These are phyloP conservation scores for Chunga burmeisteri DNA, from an alignment of 2,113 vertebrate genomes.

Conservation along the genomic window DNA sequence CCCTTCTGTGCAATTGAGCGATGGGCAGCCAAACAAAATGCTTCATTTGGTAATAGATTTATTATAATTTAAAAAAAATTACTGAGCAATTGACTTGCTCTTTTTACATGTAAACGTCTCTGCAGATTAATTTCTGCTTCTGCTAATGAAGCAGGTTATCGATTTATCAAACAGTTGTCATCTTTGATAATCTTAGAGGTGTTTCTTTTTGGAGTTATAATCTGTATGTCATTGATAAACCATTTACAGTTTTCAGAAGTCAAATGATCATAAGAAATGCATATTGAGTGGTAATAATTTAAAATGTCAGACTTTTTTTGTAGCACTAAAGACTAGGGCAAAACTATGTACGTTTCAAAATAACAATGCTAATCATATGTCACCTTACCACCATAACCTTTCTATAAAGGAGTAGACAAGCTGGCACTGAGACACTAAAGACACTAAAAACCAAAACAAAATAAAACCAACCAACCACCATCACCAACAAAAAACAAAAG, in stretches of 20 bases:
- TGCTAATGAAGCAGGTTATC: slow-evolving; percentile 76
- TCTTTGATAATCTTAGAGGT: slow-evolving; percentile 71
- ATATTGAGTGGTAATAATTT: slow-evolving; percentile 6
- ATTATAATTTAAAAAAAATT: slow-evolving; percentile 26
- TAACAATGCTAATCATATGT: not conserved
- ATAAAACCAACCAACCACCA: too few species aligned
- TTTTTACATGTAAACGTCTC: slow-evolving; percentile 65
- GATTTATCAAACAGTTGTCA: slow-evolving; percentile 77
- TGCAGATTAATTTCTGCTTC: slow-evolving; percentile 70
- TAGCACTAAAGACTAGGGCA: not conserved
- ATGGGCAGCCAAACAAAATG: not conserved
- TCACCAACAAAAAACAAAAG: too few species aligned
- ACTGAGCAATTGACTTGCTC: slow-evolving; percentile 39
- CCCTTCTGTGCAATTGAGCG: slow-evolving; percentile 17
- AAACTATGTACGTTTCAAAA: not conserved
- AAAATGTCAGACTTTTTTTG: not conserved
- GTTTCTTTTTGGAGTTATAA: slow-evolving; percentile 72
- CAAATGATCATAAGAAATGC: slow-evolving; percentile 45
- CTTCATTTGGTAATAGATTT: slow-evolving; percentile 46
- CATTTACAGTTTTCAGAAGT: slow-evolving; percentile 63
- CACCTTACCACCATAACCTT: not conserved
- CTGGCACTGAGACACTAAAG: not conserved
- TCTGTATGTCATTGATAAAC: slow-evolving; percentile 67
- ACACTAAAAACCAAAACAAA: not conserved
- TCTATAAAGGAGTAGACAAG: not conserved